A percentile compares a stretch with the other conserved stretches of the same genome.
phyloP scores from a whole-genome alignment of 2,797 vertebrate species.

The Pseudotriccus pelzelni region DNA sequence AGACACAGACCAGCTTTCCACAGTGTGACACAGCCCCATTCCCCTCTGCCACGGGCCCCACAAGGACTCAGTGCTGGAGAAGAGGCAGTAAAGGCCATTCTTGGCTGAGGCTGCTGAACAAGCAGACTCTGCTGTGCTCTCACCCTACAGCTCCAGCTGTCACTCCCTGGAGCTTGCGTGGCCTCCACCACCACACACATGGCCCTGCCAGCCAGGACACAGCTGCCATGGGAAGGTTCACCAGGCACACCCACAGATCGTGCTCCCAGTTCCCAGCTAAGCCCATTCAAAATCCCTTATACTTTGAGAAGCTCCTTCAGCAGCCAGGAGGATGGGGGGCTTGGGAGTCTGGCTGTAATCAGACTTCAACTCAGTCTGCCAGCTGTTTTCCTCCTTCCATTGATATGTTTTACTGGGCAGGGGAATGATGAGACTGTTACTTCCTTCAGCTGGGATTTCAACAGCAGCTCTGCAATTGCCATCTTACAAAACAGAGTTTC shows the following conservation, averaged over 20 bases:
- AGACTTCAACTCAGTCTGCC: neutral
- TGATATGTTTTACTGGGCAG: constrained; percentile 16
- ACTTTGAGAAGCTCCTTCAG: neutral
- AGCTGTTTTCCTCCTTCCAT: constrained; percentile 29
- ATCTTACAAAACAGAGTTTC: neutral
- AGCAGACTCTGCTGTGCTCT: neutral
- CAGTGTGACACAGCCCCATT: accelerated
- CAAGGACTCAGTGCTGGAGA: neutral
- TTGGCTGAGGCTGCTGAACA: neutral
- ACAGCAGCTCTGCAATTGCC: constrained; percentile 13
- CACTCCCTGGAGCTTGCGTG: neutral
- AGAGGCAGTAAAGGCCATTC: neutral
- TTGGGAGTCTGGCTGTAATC: neutral
- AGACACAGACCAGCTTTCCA: neutral
- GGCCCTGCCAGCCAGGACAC: neutral
- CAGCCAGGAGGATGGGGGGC: neutral
- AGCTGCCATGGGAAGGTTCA: neutral
- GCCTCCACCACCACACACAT: accelerated
- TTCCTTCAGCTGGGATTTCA: constrained; percentile 36
- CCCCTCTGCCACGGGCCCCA: neutral
- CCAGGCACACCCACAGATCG: neutral
- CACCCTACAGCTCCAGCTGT: neutral
- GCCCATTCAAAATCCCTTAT: neutral
- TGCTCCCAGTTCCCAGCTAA: neutral
- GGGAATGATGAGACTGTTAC: neutral